Evolutionary conservation across 1,140 invertebrate species (phyloP).

Genomic region (Triops cancriformis): DNA sequence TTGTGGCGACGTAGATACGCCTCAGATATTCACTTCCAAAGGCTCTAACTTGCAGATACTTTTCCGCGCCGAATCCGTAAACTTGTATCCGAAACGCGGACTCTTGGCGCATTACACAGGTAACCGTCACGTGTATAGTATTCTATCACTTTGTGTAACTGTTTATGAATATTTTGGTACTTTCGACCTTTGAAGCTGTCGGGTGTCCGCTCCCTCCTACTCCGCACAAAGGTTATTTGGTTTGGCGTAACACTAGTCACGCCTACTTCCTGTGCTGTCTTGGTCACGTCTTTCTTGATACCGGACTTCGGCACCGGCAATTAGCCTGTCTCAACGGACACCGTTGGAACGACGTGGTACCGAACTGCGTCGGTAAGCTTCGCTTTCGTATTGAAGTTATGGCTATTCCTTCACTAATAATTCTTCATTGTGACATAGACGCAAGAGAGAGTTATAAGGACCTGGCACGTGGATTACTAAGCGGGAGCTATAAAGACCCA

Average conservation of each 20-base stretch:
- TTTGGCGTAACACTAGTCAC: conserved; percentile 8
- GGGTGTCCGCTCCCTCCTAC: conserved; percentile 14
- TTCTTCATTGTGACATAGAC: neutral
- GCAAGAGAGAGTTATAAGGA: neutral
- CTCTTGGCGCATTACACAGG: conserved; percentile 24
- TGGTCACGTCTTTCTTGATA: conserved; percentile 24
- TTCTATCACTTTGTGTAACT: neutral
- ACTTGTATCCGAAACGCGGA: conserved; percentile 21
- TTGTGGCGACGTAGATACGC: conserved; percentile 19
- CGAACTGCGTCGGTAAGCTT: conserved; percentile 20
- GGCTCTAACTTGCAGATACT: conserved; percentile 18
- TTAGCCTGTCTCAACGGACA: conserved; percentile 20
- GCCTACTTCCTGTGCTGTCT: conserved; percentile 22
- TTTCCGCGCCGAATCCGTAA: conserved; percentile 15
- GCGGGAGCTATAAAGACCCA: neutral
- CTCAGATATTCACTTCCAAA: neutral
- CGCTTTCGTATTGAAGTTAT: neutral
- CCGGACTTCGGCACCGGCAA: conserved; percentile 14
- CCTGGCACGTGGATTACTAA: neutral
- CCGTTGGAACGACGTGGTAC: conserved; percentile 16
- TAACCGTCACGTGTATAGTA: neutral
- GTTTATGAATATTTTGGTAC: too few relatives aligned
- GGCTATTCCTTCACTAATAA: too few relatives aligned
- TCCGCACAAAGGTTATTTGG: conserved; percentile 21
- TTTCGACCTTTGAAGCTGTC: neutral